Base-by-base conservation (phyloP, 2,797 vertebrate genomes). In the Hylomyscus alleni region DNA sequence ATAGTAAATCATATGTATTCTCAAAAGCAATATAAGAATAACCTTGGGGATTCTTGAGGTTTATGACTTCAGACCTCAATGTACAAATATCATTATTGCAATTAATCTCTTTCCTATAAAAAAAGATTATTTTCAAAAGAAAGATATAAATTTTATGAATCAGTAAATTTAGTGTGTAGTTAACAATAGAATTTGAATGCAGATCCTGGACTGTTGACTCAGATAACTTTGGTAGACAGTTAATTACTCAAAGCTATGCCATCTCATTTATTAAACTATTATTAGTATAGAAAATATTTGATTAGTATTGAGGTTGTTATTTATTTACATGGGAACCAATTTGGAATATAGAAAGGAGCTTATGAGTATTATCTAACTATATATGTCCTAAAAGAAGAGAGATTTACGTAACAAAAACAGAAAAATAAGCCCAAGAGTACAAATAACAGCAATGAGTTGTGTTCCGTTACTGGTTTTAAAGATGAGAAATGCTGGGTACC, bases 111-210 rank as follows among this genome's bases (percentile, higher is more conserved):
- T 80, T 88, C 7, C 26, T 88, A 94, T 65, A 15, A 26, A 17
- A 77, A 77, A 22, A 31, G 13, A 72, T 72, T n/a, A 5, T 22
- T 52, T 37, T 60, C 31, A 31, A 50, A 31, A 84, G 60, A 73
- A 22, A 58, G 3, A 65, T 2, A 78, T 17, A 89, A 11, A 90
- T 62, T 31, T 60, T 58, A 80, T 75, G 37, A 88, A 67, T 91
- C 24, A 88, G 11, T 73, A 52, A 73, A 87, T 56, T 69, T 37
- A 40, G 20, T 65, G 12, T 13, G 83, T 4, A 56, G 6, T 87
- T 77, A 93, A 69, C 2, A 52, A 75, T 29, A 94, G 9, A n/a
- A 58, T 93, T 90, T 96, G 75, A 91, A 93, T 65, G 47, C 34
- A 56, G 34, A 58, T 78, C 37, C 58, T 83, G 20, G 31, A 15